Evolutionary conservation across 1,140 invertebrate species (phyloP).

Genomic region (Drosophila burlai): DNA sequence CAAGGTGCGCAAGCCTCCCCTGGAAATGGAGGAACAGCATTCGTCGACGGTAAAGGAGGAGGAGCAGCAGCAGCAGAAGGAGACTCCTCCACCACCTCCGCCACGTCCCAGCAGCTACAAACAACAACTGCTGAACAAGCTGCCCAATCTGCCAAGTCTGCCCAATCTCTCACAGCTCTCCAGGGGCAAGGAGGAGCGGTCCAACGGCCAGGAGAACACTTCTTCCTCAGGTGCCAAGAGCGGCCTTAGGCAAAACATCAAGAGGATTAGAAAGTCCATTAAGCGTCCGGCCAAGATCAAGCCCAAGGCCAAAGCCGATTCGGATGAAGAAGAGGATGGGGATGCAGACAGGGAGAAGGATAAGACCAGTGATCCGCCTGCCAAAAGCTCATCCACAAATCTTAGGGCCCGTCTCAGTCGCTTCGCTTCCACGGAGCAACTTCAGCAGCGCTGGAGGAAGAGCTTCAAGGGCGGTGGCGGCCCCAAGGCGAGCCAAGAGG

Average conservation of each 20-base stretch:
- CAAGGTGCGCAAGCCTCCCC: constrained; percentile 66
- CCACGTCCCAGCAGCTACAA: constrained; percentile 39
- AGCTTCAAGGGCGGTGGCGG: constrained; percentile 42
- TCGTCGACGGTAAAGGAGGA: no score
- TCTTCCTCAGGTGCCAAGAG: constrained; percentile 5
- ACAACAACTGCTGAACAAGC: constrained; percentile 21
- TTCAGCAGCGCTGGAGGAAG: constrained; percentile 66
- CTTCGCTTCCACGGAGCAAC: constrained; percentile 57
- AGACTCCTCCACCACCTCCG: constrained; percentile 4
- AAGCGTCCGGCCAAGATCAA: constrained; percentile 51
- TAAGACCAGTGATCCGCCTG: not conserved
- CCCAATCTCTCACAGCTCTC: constrained; percentile 19
- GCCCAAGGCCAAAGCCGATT: constrained; percentile 10
- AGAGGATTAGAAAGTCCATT: constrained; percentile 66
- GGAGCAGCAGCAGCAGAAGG: not conserved
- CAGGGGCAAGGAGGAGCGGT: not conserved
- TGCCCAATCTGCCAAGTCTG: constrained; percentile 31
- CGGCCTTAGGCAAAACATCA: constrained; percentile 56
- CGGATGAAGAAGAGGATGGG: constrained; percentile 8
- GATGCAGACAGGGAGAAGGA: not conserved
- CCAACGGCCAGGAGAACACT: constrained; percentile 1
- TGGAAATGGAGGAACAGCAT: constrained; percentile 41
- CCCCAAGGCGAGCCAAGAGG: not conserved
- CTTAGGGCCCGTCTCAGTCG: constrained; percentile 50
- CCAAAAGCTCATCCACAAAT: constrained; percentile 4